Percentiles rank a stretch among this genome's conserved stretches.
phyloP scores from a whole-genome alignment of 1,140 invertebrate species.

The Drosophila erecta region DNA sequence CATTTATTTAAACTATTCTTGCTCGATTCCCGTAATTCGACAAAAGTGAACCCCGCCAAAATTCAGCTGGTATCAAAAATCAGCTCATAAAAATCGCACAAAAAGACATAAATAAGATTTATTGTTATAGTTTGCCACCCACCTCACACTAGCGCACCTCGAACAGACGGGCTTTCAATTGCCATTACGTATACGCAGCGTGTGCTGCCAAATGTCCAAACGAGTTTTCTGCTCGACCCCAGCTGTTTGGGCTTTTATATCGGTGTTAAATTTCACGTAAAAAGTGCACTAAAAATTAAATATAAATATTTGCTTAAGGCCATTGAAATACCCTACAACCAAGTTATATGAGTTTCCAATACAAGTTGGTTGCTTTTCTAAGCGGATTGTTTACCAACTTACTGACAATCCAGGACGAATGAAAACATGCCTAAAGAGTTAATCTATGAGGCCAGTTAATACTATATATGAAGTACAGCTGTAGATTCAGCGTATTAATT shows the following conservation, averaged over 20 bases:
- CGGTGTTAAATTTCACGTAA: slow-evolving; percentile 75
- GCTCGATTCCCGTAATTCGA: slow-evolving; percentile 28
- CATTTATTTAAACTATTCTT: slow-evolving; percentile 79
- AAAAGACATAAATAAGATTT: slow-evolving; percentile 80
- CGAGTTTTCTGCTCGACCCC: slow-evolving; percentile 24
- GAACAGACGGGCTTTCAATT: slow-evolving; percentile 33
- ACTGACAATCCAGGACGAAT: not conserved
- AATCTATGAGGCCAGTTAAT: not conserved
- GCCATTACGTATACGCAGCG: slow-evolving; percentile 65
- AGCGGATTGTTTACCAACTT: slow-evolving; percentile 2
- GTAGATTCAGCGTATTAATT: slow-evolving; percentile 5
- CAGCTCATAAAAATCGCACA: slow-evolving; percentile 80
- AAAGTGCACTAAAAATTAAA: slow-evolving; percentile 69
- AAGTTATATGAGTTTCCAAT: slow-evolving; percentile 1
- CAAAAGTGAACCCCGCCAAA: slow-evolving; percentile 35
- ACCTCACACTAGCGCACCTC: slow-evolving; percentile 13
- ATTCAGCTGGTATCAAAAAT: slow-evolving; percentile 59
- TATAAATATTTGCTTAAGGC: slow-evolving; percentile 66
- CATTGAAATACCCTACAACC: slow-evolving; percentile 46
- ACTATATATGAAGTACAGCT: too few species aligned
- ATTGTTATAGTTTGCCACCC: slow-evolving; percentile 63
- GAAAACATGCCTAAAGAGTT: slow-evolving; percentile 4
- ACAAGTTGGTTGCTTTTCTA: not conserved
- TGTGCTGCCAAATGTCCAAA: slow-evolving; percentile 21
- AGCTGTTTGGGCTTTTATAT: slow-evolving; percentile 30